These are phyloP conservation scores for Enteromius mattozi DNA, from an alignment of 2,797 vertebrate genomes.

Conservation along the genomic window DNA sequence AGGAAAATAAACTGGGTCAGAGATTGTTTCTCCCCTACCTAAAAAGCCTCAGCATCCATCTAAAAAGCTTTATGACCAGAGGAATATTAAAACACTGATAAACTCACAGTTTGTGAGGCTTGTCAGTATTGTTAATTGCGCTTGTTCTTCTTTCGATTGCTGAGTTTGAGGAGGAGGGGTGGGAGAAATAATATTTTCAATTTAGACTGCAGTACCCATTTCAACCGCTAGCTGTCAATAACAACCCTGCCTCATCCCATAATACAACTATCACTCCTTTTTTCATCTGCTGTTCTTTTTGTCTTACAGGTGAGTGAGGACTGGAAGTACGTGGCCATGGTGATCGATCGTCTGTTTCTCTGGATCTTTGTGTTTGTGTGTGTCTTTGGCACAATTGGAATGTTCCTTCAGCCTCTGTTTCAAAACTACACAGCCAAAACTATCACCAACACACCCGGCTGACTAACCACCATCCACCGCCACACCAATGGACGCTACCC, in stretches of 20 bases:
- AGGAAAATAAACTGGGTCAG: too few relatives aligned
- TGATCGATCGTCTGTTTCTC: conserved; percentile 96
- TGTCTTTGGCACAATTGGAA: conserved; percentile 92
- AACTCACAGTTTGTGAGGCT: too few relatives aligned
- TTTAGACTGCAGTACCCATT: too few relatives aligned
- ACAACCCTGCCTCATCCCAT: neutral
- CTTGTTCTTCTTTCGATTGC: too few relatives aligned
- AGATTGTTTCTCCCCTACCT: too few relatives aligned
- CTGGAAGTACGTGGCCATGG: conserved; percentile 99
- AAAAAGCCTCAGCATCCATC: too few relatives aligned
- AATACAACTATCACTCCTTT: neutral
- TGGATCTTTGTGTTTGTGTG: conserved; percentile 98
- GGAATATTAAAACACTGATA: too few relatives aligned
- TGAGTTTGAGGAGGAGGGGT: too few relatives aligned
- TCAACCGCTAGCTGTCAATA: neutral
- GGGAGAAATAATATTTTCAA: too few relatives aligned
- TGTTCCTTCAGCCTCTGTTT: conserved; percentile 97
- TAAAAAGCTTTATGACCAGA: too few relatives aligned
- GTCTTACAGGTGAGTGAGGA: conserved; percentile 91
- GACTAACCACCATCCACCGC: conserved; percentile 60
- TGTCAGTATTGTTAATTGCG: too few relatives aligned
- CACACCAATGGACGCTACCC: conserved; percentile 62
- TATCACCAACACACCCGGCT: conserved; percentile 78
- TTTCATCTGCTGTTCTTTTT: conserved; percentile 21
- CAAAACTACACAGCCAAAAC: conserved; percentile 90